Evolutionary conservation across 2,888 invertebrate genomes (phyloP).

Genomic region (Chloroclysta siterata): DNA sequence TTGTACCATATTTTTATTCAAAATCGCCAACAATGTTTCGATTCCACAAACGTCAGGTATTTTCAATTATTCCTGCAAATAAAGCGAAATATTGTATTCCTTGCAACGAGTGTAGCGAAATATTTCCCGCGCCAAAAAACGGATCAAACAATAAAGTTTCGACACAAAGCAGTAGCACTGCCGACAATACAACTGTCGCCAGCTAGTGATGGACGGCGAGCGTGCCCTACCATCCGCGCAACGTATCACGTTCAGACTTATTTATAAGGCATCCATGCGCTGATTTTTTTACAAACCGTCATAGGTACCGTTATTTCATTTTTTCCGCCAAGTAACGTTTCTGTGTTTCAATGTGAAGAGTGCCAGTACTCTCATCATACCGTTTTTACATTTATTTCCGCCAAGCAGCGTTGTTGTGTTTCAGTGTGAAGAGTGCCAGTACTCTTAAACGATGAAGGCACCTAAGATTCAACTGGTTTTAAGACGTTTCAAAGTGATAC

Average conservation of each 20-base stretch:
- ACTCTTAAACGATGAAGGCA: no score
- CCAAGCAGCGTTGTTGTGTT: no score
- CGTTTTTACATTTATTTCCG: no score
- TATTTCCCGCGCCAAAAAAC: constrained; percentile 20
- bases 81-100: constrained; percentile 7
- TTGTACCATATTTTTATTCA: not conserved
- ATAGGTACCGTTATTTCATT: no score
- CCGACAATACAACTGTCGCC: constrained; percentile 27
- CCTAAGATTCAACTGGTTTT: no score
- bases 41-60: constrained; percentile 2
- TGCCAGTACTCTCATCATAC: no score
- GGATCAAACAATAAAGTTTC: constrained; percentile 31
- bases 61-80: constrained; percentile 8
- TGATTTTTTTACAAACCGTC: not conserved
- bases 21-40: not conserved
- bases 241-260: not conserved
- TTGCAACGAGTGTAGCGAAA: constrained; percentile 10
- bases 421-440: no score
- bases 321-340: no score
- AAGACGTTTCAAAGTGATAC: no score
- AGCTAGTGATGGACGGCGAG: constrained; percentile 24
- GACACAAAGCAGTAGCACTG: constrained; percentile 11
- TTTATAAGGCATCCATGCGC: not conserved
- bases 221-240: constrained; percentile 11
- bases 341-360: no score